Evolutionary conservation across 2,113 vertebrate genomes (phyloP).

Genomic region (Reinhardtius hippoglossoides): DNA sequence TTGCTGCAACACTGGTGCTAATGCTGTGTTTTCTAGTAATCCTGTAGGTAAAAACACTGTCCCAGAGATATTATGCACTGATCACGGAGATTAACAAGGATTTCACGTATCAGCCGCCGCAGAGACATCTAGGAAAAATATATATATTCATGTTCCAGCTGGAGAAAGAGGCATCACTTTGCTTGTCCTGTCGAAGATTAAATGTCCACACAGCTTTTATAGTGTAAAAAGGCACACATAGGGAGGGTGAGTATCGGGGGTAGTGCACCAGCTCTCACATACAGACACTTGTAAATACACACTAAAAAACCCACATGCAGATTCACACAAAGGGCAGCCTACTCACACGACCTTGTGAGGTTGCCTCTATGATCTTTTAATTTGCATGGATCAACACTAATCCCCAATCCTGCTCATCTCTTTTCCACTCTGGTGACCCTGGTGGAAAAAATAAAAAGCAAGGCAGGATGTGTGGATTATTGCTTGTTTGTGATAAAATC

Average conservation of each 20-base stretch:
- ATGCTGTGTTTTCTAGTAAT: conserved; percentile 38
- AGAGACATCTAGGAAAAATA: background rate
- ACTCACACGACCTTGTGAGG: conserved; percentile 52
- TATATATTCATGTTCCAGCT: background rate
- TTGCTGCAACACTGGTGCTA: background rate
- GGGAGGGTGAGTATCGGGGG: background rate
- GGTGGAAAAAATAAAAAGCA: conserved; percentile 52
- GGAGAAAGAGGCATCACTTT: background rate
- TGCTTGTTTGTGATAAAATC: conserved; percentile 38
- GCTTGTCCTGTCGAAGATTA: background rate
- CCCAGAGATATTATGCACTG: conserved; percentile 1
- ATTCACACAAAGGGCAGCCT: conserved; percentile 49
- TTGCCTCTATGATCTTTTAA: conserved; percentile 70
- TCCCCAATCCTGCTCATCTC: conserved; percentile 57
- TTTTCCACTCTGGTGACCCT: conserved; percentile 58
- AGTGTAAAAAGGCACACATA: conserved; percentile 1
- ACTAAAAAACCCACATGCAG: conserved; percentile 33
- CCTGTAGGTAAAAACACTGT: conserved; percentile 11
- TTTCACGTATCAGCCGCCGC: background rate
- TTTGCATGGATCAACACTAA: conserved; percentile 75
- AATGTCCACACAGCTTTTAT: background rate
- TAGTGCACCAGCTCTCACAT: conserved; percentile 15
- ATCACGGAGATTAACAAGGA: conserved; percentile 37
- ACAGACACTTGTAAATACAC: conserved; percentile 28
- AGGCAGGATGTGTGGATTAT: conserved; percentile 54